Percentiles rank a stretch among this genome's conserved stretches.
These are phyloP conservation scores for Phylloscopus collybita DNA, from an alignment of 2,797 vertebrate genomes.

Conservation along the genomic window DNA sequence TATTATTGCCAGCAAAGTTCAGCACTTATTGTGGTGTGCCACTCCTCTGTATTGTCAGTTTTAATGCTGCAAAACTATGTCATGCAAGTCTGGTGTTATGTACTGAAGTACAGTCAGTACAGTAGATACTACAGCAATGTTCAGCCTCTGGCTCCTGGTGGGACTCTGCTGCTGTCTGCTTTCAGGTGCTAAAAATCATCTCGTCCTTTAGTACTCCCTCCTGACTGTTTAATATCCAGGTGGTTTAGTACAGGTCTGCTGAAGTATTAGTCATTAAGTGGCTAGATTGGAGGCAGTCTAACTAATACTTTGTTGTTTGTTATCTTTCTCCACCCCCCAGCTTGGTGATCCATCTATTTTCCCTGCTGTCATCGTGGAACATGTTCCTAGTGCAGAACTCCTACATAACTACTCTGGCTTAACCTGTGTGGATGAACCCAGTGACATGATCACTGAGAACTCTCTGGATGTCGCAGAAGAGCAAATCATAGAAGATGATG, in stretches of 20 bases:
- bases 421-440: slow-evolving; percentile 84
- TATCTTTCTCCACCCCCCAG: slow-evolving; percentile 64
- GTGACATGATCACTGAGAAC: slow-evolving; percentile 83
- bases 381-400: slow-evolving; percentile 89
- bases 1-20: background rate
- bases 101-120: background rate
- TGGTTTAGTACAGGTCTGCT: background rate
- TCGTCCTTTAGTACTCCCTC: background rate
- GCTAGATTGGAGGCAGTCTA: background rate
- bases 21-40: background rate
- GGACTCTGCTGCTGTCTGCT: background rate
- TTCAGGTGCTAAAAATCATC: background rate
- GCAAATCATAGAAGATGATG: slow-evolving; percentile 84
- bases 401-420: slow-evolving; percentile 87
- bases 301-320: background rate
- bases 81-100: background rate
- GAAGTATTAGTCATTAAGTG: background rate
- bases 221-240: background rate
- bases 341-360: slow-evolving; percentile 86
- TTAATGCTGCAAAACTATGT: background rate
- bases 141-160: background rate
- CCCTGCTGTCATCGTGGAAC: slow-evolving; percentile 93
- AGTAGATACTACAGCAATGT: background rate
- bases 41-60: background rate
- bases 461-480: slow-evolving; percentile 84